phyloP scores from a whole-genome alignment of 2,888 invertebrate genomes.

The Zele albiditarsus region DNA sequence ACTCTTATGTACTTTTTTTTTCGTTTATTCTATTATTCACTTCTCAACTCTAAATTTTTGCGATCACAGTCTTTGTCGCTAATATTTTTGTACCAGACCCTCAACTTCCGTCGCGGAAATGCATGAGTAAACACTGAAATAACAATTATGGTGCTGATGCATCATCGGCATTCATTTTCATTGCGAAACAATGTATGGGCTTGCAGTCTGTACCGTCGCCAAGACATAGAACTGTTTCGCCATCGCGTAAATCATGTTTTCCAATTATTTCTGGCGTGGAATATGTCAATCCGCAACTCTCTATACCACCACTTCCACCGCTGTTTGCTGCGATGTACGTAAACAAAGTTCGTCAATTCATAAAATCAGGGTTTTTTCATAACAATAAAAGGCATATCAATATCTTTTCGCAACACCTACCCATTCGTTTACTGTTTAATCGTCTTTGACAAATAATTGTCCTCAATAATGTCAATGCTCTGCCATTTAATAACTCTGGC shows the following conservation, averaged over 20 bases:
- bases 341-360: neutral
- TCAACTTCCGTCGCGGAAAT: neutral
- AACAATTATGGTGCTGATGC: conserved; percentile 46
- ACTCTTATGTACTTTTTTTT: neutral
- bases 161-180: conserved; percentile 52
- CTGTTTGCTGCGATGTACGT: conserved; percentile 32
- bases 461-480: conserved; percentile 74
- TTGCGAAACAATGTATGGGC: conserved; percentile 57
- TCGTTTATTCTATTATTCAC: neutral
- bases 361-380: neutral
- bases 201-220: conserved; percentile 56
- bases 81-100: conserved; percentile 24
- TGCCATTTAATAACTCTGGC: conserved; percentile 73
- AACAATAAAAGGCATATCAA: neutral
- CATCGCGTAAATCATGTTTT: conserved; percentile 52
- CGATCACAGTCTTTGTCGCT: neutral
- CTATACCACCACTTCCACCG: conserved; percentile 44
- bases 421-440: conserved; percentile 49
- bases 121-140: neutral
- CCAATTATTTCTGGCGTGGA: conserved; percentile 52
- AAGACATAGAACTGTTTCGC: conserved; percentile 56
- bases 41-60: neutral
- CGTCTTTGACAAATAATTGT: conserved; percentile 75
- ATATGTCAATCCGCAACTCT: conserved; percentile 49
- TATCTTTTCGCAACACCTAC: conserved; percentile 42